Percentiles rank a stretch among this genome's conserved stretches.
These are phyloP conservation scores for Lasioglossum oenotherae DNA, from an alignment of 2,888 invertebrate species.

Conservation along the genomic window DNA sequence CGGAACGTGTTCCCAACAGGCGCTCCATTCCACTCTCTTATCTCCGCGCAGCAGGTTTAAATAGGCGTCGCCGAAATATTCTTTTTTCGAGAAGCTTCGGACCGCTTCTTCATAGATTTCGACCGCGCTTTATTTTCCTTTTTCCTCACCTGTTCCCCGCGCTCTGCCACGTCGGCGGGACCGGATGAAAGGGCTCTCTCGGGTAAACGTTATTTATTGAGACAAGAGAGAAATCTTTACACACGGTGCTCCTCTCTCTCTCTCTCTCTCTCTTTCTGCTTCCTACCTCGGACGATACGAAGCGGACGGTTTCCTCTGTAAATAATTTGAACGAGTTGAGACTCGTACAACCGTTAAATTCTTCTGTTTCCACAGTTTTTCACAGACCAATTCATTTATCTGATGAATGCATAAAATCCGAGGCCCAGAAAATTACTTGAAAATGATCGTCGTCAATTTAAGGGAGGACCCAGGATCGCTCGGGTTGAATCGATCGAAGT, in stretches of 20 bases:
- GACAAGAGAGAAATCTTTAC: conserved; percentile 4
- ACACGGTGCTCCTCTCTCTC: not conserved
- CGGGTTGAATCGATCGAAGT: conserved; percentile 29
- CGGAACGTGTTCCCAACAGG: not conserved
- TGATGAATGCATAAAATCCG: too few species aligned
- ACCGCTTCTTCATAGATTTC: conserved; percentile 20
- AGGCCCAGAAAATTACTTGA: too few species aligned
- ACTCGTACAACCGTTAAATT: too few species aligned
- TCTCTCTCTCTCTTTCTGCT: not conserved
- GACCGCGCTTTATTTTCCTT: not conserved
- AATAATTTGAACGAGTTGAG: too few species aligned
- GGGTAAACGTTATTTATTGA: conserved; percentile 51
- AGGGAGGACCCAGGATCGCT: not conserved
- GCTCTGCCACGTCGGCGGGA: conserved; percentile 9
- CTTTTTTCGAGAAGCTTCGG: conserved; percentile 21
- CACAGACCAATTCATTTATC: too few species aligned
- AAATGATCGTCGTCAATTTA: too few species aligned
- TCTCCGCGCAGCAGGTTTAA: conserved; percentile 41
- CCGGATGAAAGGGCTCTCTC: conserved; percentile 42
- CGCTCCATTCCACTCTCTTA: conserved; percentile 8
- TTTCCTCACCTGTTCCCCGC: not conserved
- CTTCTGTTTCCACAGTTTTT: too few species aligned
- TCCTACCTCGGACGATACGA: not conserved
- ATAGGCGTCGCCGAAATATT: conserved; percentile 39
- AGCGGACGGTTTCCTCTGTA: too few species aligned